These are phyloP conservation scores for Okapia johnstoni DNA, from an alignment of 2,113 vertebrate species.

Conservation along the genomic window DNA sequence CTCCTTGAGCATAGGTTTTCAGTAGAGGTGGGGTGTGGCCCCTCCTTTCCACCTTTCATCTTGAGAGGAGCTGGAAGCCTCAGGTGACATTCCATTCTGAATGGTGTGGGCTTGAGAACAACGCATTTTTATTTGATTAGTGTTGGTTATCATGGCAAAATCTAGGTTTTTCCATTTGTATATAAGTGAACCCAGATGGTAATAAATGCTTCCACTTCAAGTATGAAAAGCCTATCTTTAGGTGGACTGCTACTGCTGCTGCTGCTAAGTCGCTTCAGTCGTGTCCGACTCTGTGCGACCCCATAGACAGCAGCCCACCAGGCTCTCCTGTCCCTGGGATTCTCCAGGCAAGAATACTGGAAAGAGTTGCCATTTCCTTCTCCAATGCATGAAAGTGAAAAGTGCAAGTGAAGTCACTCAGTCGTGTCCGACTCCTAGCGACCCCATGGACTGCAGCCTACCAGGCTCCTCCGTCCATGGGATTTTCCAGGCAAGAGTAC, in stretches of 20 bases:
- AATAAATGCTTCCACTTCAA: neutral
- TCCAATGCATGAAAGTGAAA: no score
- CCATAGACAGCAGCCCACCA: no score
- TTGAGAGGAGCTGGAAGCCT: neutral
- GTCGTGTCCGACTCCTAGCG: no score
- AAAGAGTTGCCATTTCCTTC: no score
- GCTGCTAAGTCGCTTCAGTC: no score
- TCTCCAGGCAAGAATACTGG: no score
- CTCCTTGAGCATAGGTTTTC: neutral
- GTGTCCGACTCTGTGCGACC: no score
- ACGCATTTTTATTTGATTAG: neutral
- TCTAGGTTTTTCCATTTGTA: constrained; percentile 8
- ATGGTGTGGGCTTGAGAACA: neutral
- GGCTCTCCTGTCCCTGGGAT: no score
- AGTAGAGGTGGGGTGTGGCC: neutral
- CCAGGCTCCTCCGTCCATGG: no score
- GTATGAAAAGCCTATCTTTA: neutral
- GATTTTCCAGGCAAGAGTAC: no score
- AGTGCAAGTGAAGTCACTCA: no score
- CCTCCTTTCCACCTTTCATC: neutral
- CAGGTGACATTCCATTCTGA: neutral
- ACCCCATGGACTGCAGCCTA: no score
- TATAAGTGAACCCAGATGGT: neutral
- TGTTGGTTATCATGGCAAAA: neutral
- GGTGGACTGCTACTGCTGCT: neutral